Percentiles rank a stretch among this genome's conserved stretches.
phyloP scores from a whole-genome alignment of 2,113 vertebrate species.

The Takifugu flavidus region DNA sequence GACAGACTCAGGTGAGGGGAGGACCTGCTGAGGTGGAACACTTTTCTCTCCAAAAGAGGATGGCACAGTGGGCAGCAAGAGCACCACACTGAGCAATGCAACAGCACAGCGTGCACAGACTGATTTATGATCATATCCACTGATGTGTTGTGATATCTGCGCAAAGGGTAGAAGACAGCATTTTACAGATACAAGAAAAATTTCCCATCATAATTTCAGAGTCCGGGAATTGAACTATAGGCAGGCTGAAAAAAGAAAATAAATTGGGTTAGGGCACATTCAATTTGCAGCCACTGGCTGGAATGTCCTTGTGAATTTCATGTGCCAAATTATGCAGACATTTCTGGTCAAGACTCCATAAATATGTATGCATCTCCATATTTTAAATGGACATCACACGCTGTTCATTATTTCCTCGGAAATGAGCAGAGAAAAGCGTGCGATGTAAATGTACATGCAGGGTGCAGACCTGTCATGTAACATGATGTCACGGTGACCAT shows the following conservation, averaged over 20 bases:
- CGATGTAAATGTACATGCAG: conserved; percentile 23
- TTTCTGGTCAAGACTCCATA: conserved; percentile 35
- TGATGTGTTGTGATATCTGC: conserved; percentile 57
- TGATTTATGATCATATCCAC: conserved; percentile 59
- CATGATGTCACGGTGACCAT: conserved; percentile 46
- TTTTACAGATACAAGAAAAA: conserved; percentile 47
- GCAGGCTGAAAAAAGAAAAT: conserved; percentile 34
- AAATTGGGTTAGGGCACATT: conserved; percentile 32
- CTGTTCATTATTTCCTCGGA: conserved; percentile 40
- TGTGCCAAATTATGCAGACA: conserved; percentile 48
- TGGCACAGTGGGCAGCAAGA: conserved; percentile 60
- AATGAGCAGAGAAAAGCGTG: conserved; percentile 27
- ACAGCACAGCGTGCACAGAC: conserved; percentile 38
- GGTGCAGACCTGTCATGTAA: conserved; percentile 55
- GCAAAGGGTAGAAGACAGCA: conserved; percentile 61
- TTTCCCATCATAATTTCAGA: conserved; percentile 32
- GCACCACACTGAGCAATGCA: conserved; percentile 51
- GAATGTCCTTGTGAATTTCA: conserved; percentile 52
- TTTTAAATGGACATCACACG: conserved; percentile 38
- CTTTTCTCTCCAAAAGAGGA: conserved; percentile 63
- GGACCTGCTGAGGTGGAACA: conserved; percentile 70
- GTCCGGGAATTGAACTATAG: conserved; percentile 23
- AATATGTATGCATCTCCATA: conserved; percentile 44
- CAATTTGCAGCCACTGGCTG: conserved; percentile 39
- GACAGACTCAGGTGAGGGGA: conserved; percentile 68